Base-by-base conservation (phyloP, 2,888 invertebrate genomes). In the Sceliomorpha sp. region DNA sequence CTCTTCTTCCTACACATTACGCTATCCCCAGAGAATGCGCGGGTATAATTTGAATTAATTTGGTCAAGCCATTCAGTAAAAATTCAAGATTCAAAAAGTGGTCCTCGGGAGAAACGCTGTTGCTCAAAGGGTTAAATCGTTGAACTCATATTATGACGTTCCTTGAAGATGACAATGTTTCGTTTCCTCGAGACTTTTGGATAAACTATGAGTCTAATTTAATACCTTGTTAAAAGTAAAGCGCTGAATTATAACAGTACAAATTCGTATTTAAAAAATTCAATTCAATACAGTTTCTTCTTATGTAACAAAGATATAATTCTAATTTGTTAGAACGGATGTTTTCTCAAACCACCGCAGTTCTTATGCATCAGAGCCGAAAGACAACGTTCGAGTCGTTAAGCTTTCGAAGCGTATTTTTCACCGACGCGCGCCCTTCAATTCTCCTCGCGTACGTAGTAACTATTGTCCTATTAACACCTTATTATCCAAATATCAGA, bases 401-500 rank as follows among this genome's bases (percentile, higher is more conserved):
- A 4, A 4, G 2, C 3, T 5, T 27, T 27, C 10, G 31, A 4
- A 8, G 31, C 10, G 9, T 31, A 10, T 10, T 53, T 12, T 5
- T 27, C 47, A 59, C 59, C 59, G 53, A 10, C 56, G 42, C 39
- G 40, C 66, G 42, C 42, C 36, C 24, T 37, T 50, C 44, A 50
- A 44, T 42, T 14, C 24, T 36, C 51, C 45, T 50, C 39, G 34
- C 44, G 55, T 66, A 62, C 47, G 48, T 55, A 55, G 50, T 59
- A 48, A 53, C 69, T 56, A 66, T 45, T 63, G 73, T 77, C 51
- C 74, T 75, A 72, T 80, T 74, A 75, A 78, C 81, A 75, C 74
- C 72, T 79, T 79, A 79, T 79, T 76, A 77, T 79, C 75, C 74
- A 74, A 77, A 74, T 71, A 75, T 76, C 77, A 77, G 70, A 63